A percentile compares a stretch with the other conserved stretches of the same genome.
Evolutionary conservation across 2,888 invertebrate species (phyloP).

Genomic region (Onthophagus sagittarius): DNA sequence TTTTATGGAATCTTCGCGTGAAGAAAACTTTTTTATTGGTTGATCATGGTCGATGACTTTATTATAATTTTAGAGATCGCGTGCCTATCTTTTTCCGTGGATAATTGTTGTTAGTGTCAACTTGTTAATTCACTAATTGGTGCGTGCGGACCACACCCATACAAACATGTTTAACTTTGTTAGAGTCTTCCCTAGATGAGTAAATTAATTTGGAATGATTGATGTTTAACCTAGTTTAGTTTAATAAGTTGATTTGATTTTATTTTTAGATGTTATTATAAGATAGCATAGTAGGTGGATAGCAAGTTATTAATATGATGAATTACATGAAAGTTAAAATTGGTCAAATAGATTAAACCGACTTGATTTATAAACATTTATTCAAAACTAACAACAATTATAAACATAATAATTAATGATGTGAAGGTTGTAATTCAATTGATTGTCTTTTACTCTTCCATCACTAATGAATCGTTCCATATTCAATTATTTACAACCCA

Average conservation of each 20-base stretch:
- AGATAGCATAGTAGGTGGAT: no score
- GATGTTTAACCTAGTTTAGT: not conserved
- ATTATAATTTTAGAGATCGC: not conserved
- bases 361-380: not conserved
- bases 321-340: not conserved
- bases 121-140: not conserved
- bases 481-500: not conserved
- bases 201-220: not conserved
- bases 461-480: not conserved
- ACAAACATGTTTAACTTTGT: not conserved
- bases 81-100: not conserved
- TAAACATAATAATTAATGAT: not conserved
- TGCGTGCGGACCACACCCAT: not conserved
- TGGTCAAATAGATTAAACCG: not conserved
- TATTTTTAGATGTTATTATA: no score
- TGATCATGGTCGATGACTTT: not conserved
- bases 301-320: not conserved
- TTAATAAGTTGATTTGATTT: no score
- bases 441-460: not conserved
- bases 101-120: not conserved
- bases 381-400: not conserved
- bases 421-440: not conserved
- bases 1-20: not conserved
- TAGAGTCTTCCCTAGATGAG: not conserved
- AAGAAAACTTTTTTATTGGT: not conserved